A percentile compares a stretch with the other conserved stretches of the same genome.
Conservation (phyloP, 53 echinoderm and acorn worm species). For the Holothuria leucospilota region DNA sequence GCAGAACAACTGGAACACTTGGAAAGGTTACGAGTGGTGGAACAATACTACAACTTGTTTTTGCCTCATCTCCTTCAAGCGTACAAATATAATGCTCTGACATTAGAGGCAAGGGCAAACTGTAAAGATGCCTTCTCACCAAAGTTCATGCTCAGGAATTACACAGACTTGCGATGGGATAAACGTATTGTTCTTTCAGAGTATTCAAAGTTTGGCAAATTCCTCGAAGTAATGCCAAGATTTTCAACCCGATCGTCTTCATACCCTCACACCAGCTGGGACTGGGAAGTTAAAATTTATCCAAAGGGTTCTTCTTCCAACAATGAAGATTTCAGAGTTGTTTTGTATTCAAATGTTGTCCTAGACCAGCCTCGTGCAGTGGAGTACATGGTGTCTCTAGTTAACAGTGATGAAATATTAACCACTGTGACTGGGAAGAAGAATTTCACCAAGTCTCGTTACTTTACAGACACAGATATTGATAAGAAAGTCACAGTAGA, state of each 20-base stretch:
- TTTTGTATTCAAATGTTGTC: slow-evolving; percentile 94
- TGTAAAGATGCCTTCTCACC: slow-evolving; percentile 74
- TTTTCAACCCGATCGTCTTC: slow-evolving; percentile 94
- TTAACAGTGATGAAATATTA: slow-evolving; percentile 79
- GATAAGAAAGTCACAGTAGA: slow-evolving; percentile 95
- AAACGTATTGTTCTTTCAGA: slow-evolving; percentile 87
- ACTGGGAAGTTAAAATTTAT: slow-evolving; percentile 98
- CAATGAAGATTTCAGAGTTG: slow-evolving; percentile 94
- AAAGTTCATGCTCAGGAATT: slow-evolving; percentile 83
- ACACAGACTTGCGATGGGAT: slow-evolving; percentile 98
- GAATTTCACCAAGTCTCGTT: slow-evolving; percentile 95
- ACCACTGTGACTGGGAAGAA: slow-evolving; percentile 84
- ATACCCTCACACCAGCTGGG: slow-evolving; percentile 97
- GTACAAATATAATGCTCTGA: slow-evolving; percentile 91
- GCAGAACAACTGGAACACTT: slow-evolving; percentile 87
- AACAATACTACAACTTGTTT: slow-evolving; percentile 75
- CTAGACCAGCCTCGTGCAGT: slow-evolving; percentile 93
- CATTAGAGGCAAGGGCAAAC: slow-evolving; percentile 71
- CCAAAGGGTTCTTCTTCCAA: slow-evolving; percentile 95
- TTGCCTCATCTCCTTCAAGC: slow-evolving; percentile 74
- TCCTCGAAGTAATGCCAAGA: slow-evolving; percentile 88
- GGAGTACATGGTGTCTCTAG: slow-evolving; percentile 93
- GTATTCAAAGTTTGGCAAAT: slow-evolving; percentile 84
- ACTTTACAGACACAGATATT: slow-evolving; percentile 90
- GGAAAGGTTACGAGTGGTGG: slow-evolving; percentile 75